A percentile compares a stretch with the other conserved stretches of the same genome.
phyloP scores from a whole-genome alignment of 2,113 vertebrate genomes.

The Rostratula benghalensis region DNA sequence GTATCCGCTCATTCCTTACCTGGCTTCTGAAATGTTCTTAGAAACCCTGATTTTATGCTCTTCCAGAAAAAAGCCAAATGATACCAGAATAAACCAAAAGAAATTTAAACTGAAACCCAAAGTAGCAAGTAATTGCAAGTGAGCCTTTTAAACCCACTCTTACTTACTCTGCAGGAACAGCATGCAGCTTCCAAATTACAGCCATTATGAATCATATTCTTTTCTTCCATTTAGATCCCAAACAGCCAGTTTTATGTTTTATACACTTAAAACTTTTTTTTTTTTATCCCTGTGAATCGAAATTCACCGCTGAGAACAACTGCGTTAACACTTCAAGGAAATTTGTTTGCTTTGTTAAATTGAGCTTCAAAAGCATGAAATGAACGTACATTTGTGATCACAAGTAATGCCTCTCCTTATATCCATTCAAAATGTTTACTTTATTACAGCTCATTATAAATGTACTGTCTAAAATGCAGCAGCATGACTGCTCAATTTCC shows the following conservation, averaged over 20 bases:
- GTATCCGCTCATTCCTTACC: background rate
- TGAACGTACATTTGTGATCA: constrained; percentile 66
- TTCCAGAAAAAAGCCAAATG: background rate
- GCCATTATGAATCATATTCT: constrained; percentile 16
- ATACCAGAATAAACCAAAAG: background rate
- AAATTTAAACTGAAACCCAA: background rate
- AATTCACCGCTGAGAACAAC: constrained; percentile 70
- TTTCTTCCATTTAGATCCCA: constrained; percentile 39
- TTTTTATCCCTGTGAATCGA: constrained; percentile 30
- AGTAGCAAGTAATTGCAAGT: constrained; percentile 4
- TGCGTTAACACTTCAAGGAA: constrained; percentile 69
- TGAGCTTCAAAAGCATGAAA: constrained; percentile 75
- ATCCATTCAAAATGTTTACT: constrained; percentile 73
- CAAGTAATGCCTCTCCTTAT: constrained; percentile 72
- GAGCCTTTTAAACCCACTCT: background rate
- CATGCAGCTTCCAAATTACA: constrained; percentile 23
- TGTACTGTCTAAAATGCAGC: constrained; percentile 75
- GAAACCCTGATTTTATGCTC: background rate
- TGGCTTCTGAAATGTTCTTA: background rate
- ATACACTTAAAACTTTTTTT: background rate
- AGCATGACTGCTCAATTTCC: constrained; percentile 75
- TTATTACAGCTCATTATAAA: constrained; percentile 79
- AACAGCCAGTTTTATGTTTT: constrained; percentile 29
- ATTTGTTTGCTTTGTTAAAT: constrained; percentile 79
- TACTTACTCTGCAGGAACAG: background rate